Conservation (phyloP, 2,888 invertebrate genomes). For the Sisyra nigra region DNA sequence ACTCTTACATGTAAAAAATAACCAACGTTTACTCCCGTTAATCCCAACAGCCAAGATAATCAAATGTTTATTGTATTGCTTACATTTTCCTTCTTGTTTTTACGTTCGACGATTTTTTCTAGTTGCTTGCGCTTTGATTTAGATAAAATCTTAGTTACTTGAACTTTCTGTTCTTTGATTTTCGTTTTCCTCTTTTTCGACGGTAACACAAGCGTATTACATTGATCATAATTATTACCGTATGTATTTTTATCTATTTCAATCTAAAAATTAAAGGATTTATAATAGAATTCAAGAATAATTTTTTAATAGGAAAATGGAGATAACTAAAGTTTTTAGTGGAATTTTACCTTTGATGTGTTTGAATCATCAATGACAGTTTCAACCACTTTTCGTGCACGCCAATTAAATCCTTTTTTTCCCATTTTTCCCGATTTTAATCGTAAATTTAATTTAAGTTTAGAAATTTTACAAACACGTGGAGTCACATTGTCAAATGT, state of each 20-base stretch:
- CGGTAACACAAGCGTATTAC: slow-evolving; percentile 69
- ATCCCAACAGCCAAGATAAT: no score
- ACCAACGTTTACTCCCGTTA: no score
- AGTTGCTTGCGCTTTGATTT: slow-evolving; percentile 77
- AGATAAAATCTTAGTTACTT: slow-evolving; percentile 52
- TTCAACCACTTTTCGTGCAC: slow-evolving; percentile 50
- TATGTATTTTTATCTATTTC: slow-evolving; percentile 52
- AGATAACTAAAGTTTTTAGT: slow-evolving; percentile 6
- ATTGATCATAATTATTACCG: slow-evolving; percentile 45
- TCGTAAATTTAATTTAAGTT: no score
- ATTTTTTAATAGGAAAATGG: slow-evolving; percentile 7
- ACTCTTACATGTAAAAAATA: no score
- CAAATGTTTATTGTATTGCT: slow-evolving; percentile 22
- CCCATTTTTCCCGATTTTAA: slow-evolving; percentile 34
- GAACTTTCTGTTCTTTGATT: slow-evolving; percentile 37
- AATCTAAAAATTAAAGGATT: slow-evolving; percentile 19
- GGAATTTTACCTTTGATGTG: slow-evolving; percentile 42
- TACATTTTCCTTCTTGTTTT: slow-evolving; percentile 81
- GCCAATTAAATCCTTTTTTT: slow-evolving; percentile 58
- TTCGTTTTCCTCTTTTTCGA: slow-evolving; percentile 66
- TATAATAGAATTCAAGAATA: background rate
- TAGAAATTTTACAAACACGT: background rate
- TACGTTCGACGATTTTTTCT: slow-evolving; percentile 74
- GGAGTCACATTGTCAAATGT: background rate
- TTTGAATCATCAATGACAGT: slow-evolving; percentile 53